Evolutionary conservation across 2,888 invertebrate genomes (phyloP).

Genomic region (Calliopum simillimum): DNA sequence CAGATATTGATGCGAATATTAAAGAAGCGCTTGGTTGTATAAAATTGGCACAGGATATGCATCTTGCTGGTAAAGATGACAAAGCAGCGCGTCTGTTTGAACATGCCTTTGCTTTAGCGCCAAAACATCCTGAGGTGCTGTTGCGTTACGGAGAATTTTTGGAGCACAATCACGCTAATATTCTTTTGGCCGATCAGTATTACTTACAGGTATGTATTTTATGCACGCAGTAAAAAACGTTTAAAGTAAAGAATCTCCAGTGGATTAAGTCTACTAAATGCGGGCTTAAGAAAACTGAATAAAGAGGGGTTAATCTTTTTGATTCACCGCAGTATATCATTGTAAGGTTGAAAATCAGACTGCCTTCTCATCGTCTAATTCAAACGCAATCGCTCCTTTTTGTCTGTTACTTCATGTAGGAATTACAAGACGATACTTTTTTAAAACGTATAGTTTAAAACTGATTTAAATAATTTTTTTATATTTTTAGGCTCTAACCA

Average conservation of each 20-base stretch:
- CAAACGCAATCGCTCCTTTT: too few relatives aligned
- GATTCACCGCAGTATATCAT: too few relatives aligned
- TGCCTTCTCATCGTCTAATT: too few relatives aligned
- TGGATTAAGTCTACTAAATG: too few relatives aligned
- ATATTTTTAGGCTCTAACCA: slow-evolving; percentile 75
- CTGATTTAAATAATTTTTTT: background rate
- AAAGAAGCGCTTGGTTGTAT: slow-evolving; percentile 86
- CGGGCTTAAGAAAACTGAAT: too few relatives aligned
- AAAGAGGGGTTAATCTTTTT: too few relatives aligned
- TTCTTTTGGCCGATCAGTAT: slow-evolving; percentile 90
- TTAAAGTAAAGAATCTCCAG: too few relatives aligned
- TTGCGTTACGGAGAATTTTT: slow-evolving; percentile 94
- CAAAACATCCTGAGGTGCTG: slow-evolving; percentile 91
- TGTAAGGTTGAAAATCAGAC: too few relatives aligned
- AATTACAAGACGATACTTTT: too few relatives aligned
- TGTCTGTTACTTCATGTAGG: too few relatives aligned
- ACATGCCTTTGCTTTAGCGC: slow-evolving; percentile 92
- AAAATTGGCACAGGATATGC: slow-evolving; percentile 87
- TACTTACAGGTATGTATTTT: slow-evolving; percentile 77
- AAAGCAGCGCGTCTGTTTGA: slow-evolving; percentile 89
- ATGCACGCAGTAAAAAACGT: too few relatives aligned
- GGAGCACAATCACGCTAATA: slow-evolving; percentile 85
- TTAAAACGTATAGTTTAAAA: too few relatives aligned
- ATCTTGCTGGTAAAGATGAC: slow-evolving; percentile 81
- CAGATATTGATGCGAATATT: slow-evolving; percentile 56